Base-by-base conservation (phyloP, 2,888 invertebrate species). In the Agrochola lota region DNA sequence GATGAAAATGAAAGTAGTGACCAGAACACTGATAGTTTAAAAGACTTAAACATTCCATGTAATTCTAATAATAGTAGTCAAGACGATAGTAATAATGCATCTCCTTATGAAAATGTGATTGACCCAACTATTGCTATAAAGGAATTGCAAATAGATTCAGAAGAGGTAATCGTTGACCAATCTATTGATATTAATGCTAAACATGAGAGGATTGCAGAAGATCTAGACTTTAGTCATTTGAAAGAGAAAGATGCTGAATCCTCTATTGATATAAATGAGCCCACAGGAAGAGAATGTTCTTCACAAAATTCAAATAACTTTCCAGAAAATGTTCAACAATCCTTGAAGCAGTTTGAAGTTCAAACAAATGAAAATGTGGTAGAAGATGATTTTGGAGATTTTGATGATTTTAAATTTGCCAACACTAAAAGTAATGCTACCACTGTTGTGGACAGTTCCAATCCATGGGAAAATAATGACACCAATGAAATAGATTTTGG, bases 341-440 rank as follows among this genome's bases (percentile, higher is more conserved):
- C 76, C 9, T 11, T 52, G 63, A 64, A 76, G n/a, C 62, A 71
- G 26, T 43, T 46, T 46, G 68, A 85, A 15, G 63, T 59, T 72
- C 62, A 79, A 72, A 52, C 70, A 72, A 77, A 77, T 74, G 84
- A 88, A 79, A 75, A 76, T 76, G 71, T 74, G 5, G 77, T 68
- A 55, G 90, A 93, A 82, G 96, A 97, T 88, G 97, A 97, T 87
- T 97, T 97, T 94, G 96, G 94, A 66, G 96, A 97, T 88, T 97
- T 97, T 93, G 95, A 97, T 89, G 96, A 97, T 83, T 97, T 97
- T 86, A 95, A 97, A 90, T 95, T 95, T 89, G 93, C 92, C 26
- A 90, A 85, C 80, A 85, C 92, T 80, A 88, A 89, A 80, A 86
- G 78, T 69, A 88, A 90, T 83, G 71, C 88, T 77, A 82, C 83